phyloP scores from a whole-genome alignment of 2,888 invertebrate species.

The Caenorhabditis parvicauda region DNA sequence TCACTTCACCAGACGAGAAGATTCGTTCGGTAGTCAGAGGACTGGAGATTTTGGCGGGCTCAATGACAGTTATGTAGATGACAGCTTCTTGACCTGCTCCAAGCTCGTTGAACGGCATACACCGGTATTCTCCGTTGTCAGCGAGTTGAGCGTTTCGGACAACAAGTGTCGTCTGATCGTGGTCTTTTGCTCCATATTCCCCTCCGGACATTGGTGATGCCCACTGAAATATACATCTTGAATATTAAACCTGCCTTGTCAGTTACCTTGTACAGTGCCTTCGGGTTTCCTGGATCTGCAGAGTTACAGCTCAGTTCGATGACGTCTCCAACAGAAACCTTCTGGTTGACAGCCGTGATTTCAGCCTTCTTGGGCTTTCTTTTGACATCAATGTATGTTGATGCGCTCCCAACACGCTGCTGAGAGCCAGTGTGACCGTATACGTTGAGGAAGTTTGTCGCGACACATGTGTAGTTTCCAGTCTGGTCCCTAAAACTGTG shows the following conservation, averaged over 20 bases:
- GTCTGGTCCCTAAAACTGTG: constrained; percentile 65
- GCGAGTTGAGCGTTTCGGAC: constrained; percentile 75
- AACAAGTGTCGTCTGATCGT: constrained; percentile 23
- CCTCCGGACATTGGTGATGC: constrained; percentile 31
- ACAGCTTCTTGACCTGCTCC: constrained; percentile 76
- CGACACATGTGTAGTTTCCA: constrained; percentile 85
- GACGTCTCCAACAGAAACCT: constrained; percentile 79
- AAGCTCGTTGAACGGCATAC: constrained; percentile 81
- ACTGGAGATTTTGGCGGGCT: constrained; percentile 49
- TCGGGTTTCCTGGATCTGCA: constrained; percentile 77
- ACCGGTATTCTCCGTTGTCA: constrained; percentile 84
- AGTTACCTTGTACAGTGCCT: constrained; percentile 55
- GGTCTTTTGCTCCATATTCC: constrained; percentile 35
- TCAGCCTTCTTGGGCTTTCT: constrained; percentile 46
- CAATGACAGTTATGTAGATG: constrained; percentile 71
- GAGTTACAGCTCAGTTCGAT: constrained; percentile 82
- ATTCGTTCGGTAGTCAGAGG: constrained; percentile 42
- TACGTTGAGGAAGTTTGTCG: constrained; percentile 78
- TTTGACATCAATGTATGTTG: constrained; percentile 43
- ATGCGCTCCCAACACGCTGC: constrained; percentile 38
- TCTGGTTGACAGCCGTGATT: constrained; percentile 62
- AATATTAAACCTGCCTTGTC: not conserved
- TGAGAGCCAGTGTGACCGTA: constrained; percentile 44
- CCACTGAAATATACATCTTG: constrained; percentile 15
- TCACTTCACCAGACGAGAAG: constrained; percentile 40